Percentiles rank a stretch among this genome's conserved stretches.
Conservation (phyloP, 2,113 vertebrate species). For the Phrynocephalus versicolor region DNA sequence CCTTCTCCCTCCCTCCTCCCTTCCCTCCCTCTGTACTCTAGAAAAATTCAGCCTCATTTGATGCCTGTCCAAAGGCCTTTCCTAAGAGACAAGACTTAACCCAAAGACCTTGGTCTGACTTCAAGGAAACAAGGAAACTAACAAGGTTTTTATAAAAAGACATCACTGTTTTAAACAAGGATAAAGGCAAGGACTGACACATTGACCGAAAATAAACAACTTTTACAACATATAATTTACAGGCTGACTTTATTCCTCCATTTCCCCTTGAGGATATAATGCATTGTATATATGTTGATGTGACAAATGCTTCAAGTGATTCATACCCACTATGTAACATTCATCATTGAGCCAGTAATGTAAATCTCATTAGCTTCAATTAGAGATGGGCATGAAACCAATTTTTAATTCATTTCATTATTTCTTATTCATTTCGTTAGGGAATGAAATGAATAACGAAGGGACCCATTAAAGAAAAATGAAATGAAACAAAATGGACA, state of each 20-base stretch:
- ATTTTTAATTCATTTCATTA: no score
- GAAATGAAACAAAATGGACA: no score
- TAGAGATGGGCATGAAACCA: no score
- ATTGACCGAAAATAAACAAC: background rate
- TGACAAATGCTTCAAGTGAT: background rate
- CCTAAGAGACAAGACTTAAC: constrained; percentile 1
- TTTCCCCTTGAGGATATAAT: background rate
- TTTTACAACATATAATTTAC: background rate
- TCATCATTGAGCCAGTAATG: background rate
- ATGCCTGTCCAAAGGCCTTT: background rate
- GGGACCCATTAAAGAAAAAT: no score
- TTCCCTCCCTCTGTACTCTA: background rate
- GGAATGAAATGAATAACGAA: no score
- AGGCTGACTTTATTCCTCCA: background rate
- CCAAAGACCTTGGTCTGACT: background rate
- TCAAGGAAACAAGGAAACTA: background rate
- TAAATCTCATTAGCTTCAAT: background rate
- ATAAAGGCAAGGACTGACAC: background rate
- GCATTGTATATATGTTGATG: background rate
- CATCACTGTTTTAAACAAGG: background rate
- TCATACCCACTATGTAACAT: background rate
- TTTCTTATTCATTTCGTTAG: no score
- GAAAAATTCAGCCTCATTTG: background rate
- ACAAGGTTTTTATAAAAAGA: background rate
- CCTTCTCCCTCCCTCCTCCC: no score